Conservation (phyloP, 2,888 invertebrate genomes). For the Tethea ocularis region DNA sequence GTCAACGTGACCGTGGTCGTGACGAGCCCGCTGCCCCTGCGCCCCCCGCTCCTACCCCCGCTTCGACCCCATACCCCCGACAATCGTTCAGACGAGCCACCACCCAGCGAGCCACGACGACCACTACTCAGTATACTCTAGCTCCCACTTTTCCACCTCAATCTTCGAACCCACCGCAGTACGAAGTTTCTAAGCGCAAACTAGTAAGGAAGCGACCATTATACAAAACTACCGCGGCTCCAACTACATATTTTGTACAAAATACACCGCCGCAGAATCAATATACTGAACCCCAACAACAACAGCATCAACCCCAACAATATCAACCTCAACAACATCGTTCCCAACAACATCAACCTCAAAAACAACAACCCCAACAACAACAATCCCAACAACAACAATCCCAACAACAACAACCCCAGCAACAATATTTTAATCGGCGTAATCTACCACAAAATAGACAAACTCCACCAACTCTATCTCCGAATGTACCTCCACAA, state of each 20-base stretch:
- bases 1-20: constrained; percentile 74
- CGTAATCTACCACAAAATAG: constrained; percentile 47
- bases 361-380: constrained; percentile 14
- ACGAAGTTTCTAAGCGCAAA: constrained; percentile 68
- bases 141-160: constrained; percentile 43
- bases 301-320: constrained; percentile 23
- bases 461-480: constrained; percentile 34
- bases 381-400: constrained; percentile 25
- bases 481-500: constrained; percentile 67
- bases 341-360: constrained; percentile 3
- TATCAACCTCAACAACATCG: constrained; percentile 29
- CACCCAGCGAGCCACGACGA: constrained; percentile 65
- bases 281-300: constrained; percentile 47
- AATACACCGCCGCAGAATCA: constrained; percentile 47
- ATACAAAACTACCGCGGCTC: constrained; percentile 55
- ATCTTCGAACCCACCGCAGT: constrained; percentile 47
- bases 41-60: constrained; percentile 22
- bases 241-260: constrained; percentile 52
- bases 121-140: constrained; percentile 49
- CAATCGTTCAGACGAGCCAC: constrained; percentile 66
- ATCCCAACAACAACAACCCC: constrained; percentile 29
- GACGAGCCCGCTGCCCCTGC: constrained; percentile 60
- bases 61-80: constrained; percentile 46
- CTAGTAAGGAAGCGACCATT: constrained; percentile 72
- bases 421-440: constrained; percentile 45